phyloP scores from a whole-genome alignment of 1,140 invertebrate species.

The Drosophila hydei region DNA sequence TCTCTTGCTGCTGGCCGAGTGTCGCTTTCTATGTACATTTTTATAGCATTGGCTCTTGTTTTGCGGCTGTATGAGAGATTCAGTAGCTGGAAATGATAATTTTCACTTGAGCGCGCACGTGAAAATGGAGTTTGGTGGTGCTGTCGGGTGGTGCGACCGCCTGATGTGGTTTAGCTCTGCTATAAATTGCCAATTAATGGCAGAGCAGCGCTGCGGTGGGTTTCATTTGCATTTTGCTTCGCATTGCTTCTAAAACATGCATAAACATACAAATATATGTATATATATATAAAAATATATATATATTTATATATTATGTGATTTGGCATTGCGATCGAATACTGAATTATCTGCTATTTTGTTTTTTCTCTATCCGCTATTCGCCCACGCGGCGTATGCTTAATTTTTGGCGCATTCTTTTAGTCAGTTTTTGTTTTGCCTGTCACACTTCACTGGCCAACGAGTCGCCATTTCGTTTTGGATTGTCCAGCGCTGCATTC shows the following conservation, averaged over 20 bases:
- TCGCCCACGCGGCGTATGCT: conserved; percentile 39
- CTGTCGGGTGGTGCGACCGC: not conserved
- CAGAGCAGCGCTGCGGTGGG: conserved; percentile 49
- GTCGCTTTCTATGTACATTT: conserved; percentile 62
- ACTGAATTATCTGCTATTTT: conserved; percentile 30
- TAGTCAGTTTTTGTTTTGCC: conserved; percentile 34
- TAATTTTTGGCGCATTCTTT: conserved; percentile 53
- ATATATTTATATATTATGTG: conserved; percentile 17
- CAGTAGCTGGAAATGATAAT: conserved; percentile 80
- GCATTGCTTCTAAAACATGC: conserved; percentile 25
- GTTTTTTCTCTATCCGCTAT: conserved; percentile 23
- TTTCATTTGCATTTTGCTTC: conserved; percentile 72
- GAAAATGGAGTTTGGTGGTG: conserved; percentile 37
- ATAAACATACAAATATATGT: conserved; percentile 5
- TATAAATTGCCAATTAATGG: conserved; percentile 80
- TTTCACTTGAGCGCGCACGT: conserved; percentile 76
- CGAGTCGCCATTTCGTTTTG: conserved; percentile 49
- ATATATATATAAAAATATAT: not conserved
- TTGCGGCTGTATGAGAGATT: conserved; percentile 41
- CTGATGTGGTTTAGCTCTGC: conserved; percentile 45
- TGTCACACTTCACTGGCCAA: conserved; percentile 64
- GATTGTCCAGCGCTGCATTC: conserved; percentile 51
- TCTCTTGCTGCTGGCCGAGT: conserved; percentile 22
- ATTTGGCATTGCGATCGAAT: conserved; percentile 29
- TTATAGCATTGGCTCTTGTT: conserved; percentile 67